These are phyloP conservation scores for Hirtodrosophila histrioides DNA, from an alignment of 2,888 invertebrate genomes.

Conservation along the genomic window DNA sequence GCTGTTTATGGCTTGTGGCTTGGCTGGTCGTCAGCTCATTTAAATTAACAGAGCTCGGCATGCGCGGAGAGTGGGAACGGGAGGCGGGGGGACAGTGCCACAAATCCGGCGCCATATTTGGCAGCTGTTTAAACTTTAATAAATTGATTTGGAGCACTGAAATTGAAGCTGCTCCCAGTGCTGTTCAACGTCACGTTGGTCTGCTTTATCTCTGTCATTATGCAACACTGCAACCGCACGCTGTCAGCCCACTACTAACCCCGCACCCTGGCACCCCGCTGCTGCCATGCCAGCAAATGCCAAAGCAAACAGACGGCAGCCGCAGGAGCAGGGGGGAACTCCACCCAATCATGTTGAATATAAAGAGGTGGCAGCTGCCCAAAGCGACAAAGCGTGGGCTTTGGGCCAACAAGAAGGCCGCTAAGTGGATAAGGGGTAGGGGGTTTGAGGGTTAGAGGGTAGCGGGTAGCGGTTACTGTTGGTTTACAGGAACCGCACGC, in stretches of 20 bases:
- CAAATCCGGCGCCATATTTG: constrained; percentile 2
- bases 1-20: constrained; percentile 34
- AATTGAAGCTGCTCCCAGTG: constrained; percentile 11
- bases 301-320: constrained; percentile 10
- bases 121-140: constrained; percentile 20
- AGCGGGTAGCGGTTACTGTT: neutral
- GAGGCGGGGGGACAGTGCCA: constrained; percentile 1
- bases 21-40: constrained; percentile 34
- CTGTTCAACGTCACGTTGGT: neutral
- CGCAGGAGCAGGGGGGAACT: neutral
- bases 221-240: constrained; percentile 8
- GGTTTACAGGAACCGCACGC: constrained; percentile 3
- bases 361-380: constrained; percentile 11
- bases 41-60: constrained; percentile 42
- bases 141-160: constrained; percentile 19
- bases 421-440: neutral
- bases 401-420: no score
- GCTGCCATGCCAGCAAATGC: constrained; percentile 2
- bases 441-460: no score
- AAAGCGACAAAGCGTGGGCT: constrained; percentile 8
- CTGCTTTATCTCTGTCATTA: neutral
- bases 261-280: neutral
- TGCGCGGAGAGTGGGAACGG: neutral
- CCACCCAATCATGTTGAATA: constrained; percentile 13
- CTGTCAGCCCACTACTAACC: no score